A percentile compares a stretch with the other conserved stretches of the same genome.
Evolutionary conservation across 2,888 invertebrate genomes (phyloP).

Genomic region (Opisthograptis luteolata): DNA sequence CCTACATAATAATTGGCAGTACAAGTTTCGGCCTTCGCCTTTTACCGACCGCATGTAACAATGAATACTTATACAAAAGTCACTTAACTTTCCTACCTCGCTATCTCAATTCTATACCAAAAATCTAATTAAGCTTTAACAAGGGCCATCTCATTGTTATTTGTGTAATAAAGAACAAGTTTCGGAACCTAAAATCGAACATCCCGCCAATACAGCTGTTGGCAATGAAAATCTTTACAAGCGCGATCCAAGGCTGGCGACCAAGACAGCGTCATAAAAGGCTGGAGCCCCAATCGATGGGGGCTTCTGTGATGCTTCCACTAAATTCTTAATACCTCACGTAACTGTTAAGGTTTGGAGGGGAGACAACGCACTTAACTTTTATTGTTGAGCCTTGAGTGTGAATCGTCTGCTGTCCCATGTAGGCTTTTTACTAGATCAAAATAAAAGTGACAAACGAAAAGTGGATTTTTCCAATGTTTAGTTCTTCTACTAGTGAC

Average conservation of each 20-base stretch:
- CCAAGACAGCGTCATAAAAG: constrained; percentile 48
- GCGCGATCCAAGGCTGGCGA: constrained; percentile 40
- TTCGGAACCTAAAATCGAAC: constrained; percentile 22
- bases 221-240: constrained; percentile 37
- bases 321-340: constrained; percentile 84
- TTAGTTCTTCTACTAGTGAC: no score
- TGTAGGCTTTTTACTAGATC: neutral
- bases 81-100: neutral
- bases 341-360: constrained; percentile 77
- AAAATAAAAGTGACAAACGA: neutral
- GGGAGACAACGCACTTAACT: constrained; percentile 71
- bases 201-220: constrained; percentile 27
- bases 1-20: no score
- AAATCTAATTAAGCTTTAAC: constrained; percentile 24
- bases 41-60: no score
- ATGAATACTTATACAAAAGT: no score
- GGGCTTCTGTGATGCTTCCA: constrained; percentile 56
- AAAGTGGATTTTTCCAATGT: no score
- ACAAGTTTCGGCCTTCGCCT: no score
- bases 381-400: constrained; percentile 68
- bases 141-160: constrained; percentile 16
- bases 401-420: constrained; percentile 18
- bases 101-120: neutral
- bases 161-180: constrained; percentile 21
- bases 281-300: constrained; percentile 43